phyloP scores from a whole-genome alignment of 92 coral and sea anemone genomes.

The Actinostola sp. region DNA sequence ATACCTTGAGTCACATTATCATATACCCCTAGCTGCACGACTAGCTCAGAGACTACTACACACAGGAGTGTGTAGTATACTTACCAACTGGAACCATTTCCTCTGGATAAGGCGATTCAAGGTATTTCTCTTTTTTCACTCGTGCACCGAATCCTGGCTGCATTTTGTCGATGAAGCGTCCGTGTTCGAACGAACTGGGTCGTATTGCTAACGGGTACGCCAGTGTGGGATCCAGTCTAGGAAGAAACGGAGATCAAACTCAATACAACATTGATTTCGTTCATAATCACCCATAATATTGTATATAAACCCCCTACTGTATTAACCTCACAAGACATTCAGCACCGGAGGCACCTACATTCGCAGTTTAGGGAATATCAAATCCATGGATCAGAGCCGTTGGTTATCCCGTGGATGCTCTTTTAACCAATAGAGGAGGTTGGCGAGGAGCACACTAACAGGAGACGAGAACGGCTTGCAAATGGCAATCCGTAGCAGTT shows the following conservation, averaged over 20 bases:
- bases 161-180: slow-evolving; percentile 89
- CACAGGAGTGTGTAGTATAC: slow-evolving; percentile 7
- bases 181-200: slow-evolving; percentile 87
- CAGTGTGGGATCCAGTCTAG: slow-evolving; percentile 82
- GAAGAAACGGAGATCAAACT: background rate
- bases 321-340: background rate
- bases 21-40: no score
- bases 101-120: slow-evolving; percentile 54
- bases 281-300: background rate
- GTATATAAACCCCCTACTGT: background rate
- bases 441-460: no score
- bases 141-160: slow-evolving; percentile 68
- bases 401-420: background rate
- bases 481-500: background rate
- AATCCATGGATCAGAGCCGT: background rate
- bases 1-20: no score
- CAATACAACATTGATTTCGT: slow-evolving; percentile 3
- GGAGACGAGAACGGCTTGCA: background rate
- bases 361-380: background rate
- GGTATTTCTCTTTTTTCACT: slow-evolving; percentile 68
- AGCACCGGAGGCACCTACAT: background rate
- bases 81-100: slow-evolving; percentile 72
- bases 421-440: no score
- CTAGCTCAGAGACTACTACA: no score
- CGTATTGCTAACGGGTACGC: slow-evolving; percentile 84